Evolutionary conservation across 2,888 invertebrate species (phyloP).

Genomic region (Latrodectus elegans): DNA sequence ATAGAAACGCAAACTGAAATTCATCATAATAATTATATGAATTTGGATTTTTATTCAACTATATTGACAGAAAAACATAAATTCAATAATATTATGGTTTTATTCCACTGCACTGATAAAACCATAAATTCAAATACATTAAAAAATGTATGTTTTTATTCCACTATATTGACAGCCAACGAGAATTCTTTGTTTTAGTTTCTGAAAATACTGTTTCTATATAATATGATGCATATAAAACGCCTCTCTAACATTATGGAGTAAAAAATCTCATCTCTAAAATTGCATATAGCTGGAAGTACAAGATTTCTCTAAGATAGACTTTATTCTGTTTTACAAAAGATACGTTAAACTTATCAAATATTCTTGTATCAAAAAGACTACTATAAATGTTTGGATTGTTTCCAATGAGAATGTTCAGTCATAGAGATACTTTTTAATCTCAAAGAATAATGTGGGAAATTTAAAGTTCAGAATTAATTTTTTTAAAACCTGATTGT

Average conservation of each 20-base stretch:
- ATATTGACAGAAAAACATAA: too few relatives aligned
- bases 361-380: constrained; percentile 3
- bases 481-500: background rate
- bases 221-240: constrained; percentile 48
- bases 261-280: constrained; percentile 57
- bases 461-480: background rate
- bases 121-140: too few relatives aligned
- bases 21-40: too few relatives aligned
- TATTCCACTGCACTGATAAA: too few relatives aligned
- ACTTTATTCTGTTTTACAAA: constrained; percentile 32
- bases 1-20: too few relatives aligned
- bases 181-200: background rate
- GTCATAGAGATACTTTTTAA: background rate
- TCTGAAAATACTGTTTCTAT: constrained; percentile 36
- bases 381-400: background rate
- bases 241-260: constrained; percentile 17
- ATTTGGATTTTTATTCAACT: too few relatives aligned
- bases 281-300: constrained; percentile 62
- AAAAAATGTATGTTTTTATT: too few relatives aligned
- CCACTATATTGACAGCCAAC: background rate
- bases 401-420: background rate
- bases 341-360: constrained; percentile 1
- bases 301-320: constrained; percentile 57
- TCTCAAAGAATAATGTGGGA: background rate
- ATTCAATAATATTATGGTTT: too few relatives aligned